Base-by-base conservation (phyloP, 2,797 vertebrate species). In the Discoglossus pictus region DNA sequence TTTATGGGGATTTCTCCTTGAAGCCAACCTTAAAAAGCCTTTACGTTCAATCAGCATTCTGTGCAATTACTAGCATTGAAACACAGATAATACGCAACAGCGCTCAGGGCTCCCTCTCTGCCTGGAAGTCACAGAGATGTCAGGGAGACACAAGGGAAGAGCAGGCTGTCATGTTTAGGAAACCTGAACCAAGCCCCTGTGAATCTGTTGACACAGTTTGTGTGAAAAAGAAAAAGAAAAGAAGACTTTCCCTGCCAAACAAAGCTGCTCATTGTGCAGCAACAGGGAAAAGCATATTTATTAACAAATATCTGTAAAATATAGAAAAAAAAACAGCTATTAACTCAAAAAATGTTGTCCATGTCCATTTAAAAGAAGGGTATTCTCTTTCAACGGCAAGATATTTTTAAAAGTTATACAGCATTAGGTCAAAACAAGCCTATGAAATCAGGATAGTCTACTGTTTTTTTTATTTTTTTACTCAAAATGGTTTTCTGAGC, bases 1-100 rank as follows among this genome's bases (percentile, higher is more conserved):
- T 66, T 76, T 73, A 76, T 50, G 53, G 70, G 38, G 59, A 74
- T 61, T 65, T 70, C 40, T 61, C 65, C 67, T 50, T 73, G 44
- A 43, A 61, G 67, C 65, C 68, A 68, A 65, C 59, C 77, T 77
- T 69, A 62, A 53, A 61, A 43, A 53, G n/a, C 24, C 61, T 71
- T 13, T 75, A 55, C 20, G 58, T 52, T 42, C 54, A 54, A 68
- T 63, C 61, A 20, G 43, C 44, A 54, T 4, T 35, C 55, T 54
- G 18, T 13, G 44, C 46, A 23, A 46, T 7, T 53, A 63, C 36
- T 31, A 47, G 17, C 67, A 48, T 50, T 54, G 34, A 53, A 17
- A 44, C 25, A 65, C 51, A 35, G 61, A 34, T 20, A 47, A 21
- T 15, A n/a, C 18, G 25, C 20, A 35, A 7, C 13, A 12, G 1